These are phyloP conservation scores for Scolopax bukidnonensis DNA, from an alignment of 2,797 vertebrate genomes.

Conservation along the genomic window DNA sequence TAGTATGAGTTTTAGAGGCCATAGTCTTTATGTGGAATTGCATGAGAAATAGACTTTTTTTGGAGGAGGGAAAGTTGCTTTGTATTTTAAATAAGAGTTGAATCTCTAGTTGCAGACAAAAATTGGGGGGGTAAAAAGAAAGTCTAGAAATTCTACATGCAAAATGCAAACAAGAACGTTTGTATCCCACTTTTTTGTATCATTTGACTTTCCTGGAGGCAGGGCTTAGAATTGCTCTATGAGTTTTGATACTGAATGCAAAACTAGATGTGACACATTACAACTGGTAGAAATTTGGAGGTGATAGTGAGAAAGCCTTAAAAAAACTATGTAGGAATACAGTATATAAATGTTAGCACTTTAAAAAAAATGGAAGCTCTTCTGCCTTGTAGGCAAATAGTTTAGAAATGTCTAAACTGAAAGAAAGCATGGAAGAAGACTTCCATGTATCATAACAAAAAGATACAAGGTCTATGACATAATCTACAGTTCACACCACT, in stretches of 20 bases:
- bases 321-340: neutral
- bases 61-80: neutral
- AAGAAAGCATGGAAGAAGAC: neutral
- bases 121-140: neutral
- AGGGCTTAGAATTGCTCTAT: neutral
- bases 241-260: neutral
- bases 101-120: neutral
- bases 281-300: neutral
- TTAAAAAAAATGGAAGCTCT: neutral
- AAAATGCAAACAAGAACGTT: neutral
- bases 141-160: neutral
- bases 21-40: neutral
- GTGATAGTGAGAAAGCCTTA: neutral
- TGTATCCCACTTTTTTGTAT: neutral
- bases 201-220: neutral
- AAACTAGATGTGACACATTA: neutral
- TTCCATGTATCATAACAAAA: neutral
- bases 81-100: neutral
- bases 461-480: neutral
- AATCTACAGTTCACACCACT: neutral
- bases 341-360: neutral
- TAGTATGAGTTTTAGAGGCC: neutral
- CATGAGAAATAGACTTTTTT: neutral
- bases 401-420: neutral
- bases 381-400: neutral